Evolutionary conservation across 2,113 vertebrate genomes (phyloP), one percentile per base, ranked within the genome.

Genomic region (Hyperopisus bebe): DNA sequence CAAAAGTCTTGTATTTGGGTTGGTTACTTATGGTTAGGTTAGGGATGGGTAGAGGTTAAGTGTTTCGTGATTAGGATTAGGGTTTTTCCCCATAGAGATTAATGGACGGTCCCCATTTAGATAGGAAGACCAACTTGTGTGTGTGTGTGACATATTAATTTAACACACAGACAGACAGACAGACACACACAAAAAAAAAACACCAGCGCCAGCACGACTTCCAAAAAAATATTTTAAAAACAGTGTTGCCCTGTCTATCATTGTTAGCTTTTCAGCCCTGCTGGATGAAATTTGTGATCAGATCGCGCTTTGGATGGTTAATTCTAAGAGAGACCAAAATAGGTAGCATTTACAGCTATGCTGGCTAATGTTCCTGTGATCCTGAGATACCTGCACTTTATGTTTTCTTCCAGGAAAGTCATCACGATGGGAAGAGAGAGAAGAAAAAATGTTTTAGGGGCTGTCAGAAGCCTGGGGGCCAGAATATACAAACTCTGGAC

Each of bases 281-380:
- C 35, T 80, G 13, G 35, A 2, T 80, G 74, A 19, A 39, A 80
- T 80, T 19, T 80, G 15, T 19, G 31, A 39, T n/a, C 39, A 39
- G 74, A 42, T 5, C 5, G 2, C 0, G 13, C 31, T 80, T 35
- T 19, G 35, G 35, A 80, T 80, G 13, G 35, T 42, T 42, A 70
- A 42, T 80, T 80, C 74, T 17, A 42, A 19, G 35, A 39, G 1
- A 42, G 15, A 80, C 35, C 74, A 80, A 80, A 80, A 80, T 80
- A 80, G 74, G 74, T 19, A 80, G 74, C 42, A 80, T 42, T 80
- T 80, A 92, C 91, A 91, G 92, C 19, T 85, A 94, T 89, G 55
- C 42, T 88, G 51, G 91, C 44, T 91, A 3, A 83, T 90, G 85
- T 92, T 93, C 92, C 91, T 80, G 90, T 91, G 92, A 91, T 90